Evolutionary conservation across 2,113 vertebrate genomes (phyloP), one percentile per base, ranked within the genome.

Genomic region (Oncorhynchus nerka): DNA sequence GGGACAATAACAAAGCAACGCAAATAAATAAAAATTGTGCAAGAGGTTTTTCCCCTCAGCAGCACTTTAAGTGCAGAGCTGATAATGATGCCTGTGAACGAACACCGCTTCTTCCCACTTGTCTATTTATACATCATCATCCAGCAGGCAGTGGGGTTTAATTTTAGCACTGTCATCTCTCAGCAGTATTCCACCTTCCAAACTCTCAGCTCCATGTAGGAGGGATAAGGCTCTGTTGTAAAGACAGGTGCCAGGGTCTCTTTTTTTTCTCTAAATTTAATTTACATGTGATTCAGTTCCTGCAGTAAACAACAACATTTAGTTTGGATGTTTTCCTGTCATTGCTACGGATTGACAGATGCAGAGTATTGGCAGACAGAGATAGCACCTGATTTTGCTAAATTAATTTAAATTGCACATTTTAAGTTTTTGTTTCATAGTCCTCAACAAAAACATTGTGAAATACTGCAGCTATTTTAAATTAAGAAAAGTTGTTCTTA

Each of bases 141-240:
- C 83, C 24, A 79, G 77, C 74, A 48, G 83, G 81, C 84, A 65
- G 85, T 28, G 80, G 24, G 7, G 83, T 88, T 90, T 91, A 90
- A 92, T 88, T 91, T 91, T 91, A 92, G 92, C 88, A 70, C 83
- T 71, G 87, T 90, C 88, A 91, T 87, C 81, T 86, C 87, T 84
- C 82, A 76, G 84, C 86, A 84, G 73, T 12, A 71, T 79, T 84
- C 87, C 88, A 83, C 83, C 39, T 74, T 9, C 39, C 39, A 45
- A 45, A 45, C 39, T 45, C 39, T 90, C 81, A 87, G 87, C 83
- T 84, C 82, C 62, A 45, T 34, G 76, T 62, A 74, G 77, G 84
- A 85, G 75, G 81, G 39, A 45, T 45, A 45, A 45, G 39, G 65
- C 66, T 82, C 62, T 24, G 64, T 78, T 82, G 78, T 73, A 76